Evolutionary conservation across 2,888 invertebrate genomes (phyloP), one percentile per base, ranked within the genome.

Genomic region (Stenodema calcarata): DNA sequence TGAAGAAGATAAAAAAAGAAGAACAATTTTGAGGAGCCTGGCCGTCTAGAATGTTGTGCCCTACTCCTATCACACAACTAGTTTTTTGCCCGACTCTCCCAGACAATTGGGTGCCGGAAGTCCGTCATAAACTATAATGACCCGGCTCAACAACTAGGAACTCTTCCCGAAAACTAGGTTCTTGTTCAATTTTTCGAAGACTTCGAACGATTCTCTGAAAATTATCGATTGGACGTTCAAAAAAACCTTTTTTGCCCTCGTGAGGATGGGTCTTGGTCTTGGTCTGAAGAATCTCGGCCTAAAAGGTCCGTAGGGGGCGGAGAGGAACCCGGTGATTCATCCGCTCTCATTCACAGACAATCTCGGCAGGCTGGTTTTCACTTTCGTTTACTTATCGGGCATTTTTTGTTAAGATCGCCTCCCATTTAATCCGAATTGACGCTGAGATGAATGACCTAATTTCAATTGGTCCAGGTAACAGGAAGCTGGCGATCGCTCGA

Each of bases 341-440:
- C 41, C 41, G 76, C 76, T 76, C 76, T 23, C 76, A 76, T 76
- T 76, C 76, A 41, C 76, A 76, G 23, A 54, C 54, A 54, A 54
- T 54, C 54, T 7, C n/a, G 18, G 18, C 16, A 73, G 42, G 42
- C 76, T 3, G 41, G 76, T 41, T 76, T 76, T 76, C 76, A 76
- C 76, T 76, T 76, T 76, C 76, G 35, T 42, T 35, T 11, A 3
- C 35, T 41, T 35, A 35, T 2, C 35, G 2, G 54, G 54, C 54
- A 54, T 54, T 54, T 16, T 54, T 14, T 47, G 11, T 47, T 54
- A 18, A 4, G 54, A 18, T 4, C 18, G 54, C 11, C 54, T 54
- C 16, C 11, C 18, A 54, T 54, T 54, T 11, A 54, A 54, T 14
- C 73, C n/a, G n/a, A n/a, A n/a, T n/a, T n/a, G 73, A 18, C 28